Evolutionary conservation across 37 sponge, comb jelly and placozoan species (phyloP).

Genomic region (Halichondria panicea): DNA sequence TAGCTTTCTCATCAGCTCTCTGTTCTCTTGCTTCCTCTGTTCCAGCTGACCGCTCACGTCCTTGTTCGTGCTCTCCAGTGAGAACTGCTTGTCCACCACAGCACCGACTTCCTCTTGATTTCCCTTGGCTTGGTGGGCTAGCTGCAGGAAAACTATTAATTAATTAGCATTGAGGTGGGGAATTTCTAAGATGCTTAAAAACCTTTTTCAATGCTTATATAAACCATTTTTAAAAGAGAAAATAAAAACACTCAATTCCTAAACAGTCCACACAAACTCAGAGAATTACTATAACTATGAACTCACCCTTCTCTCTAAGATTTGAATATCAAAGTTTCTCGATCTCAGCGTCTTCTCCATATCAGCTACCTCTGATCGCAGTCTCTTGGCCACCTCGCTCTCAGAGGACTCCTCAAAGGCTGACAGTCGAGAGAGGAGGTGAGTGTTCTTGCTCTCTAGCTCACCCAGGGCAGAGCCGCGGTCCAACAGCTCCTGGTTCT

Average conservation of each 20-base stretch:
- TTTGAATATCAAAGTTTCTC: slow-evolving; percentile 16
- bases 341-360: slow-evolving; percentile 9
- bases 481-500: not conserved
- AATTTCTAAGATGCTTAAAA: not conserved
- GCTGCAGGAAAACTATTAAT: not conserved
- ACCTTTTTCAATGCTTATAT: not conserved
- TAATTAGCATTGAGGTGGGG: too few relatives aligned
- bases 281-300: not conserved
- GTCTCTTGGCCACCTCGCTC: not conserved
- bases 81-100: not conserved
- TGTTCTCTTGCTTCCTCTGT: not conserved
- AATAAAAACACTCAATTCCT: not conserved
- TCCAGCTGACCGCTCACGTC: slow-evolving; percentile 12
- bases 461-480: not conserved
- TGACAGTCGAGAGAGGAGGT: not conserved
- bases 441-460: not conserved
- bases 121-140: not conserved
- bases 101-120: not conserved
- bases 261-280: not conserved
- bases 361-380: slow-evolving; percentile 17
- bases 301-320: slow-evolving; percentile 32
- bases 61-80: not conserved
- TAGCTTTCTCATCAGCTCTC: not conserved
- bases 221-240: not conserved
- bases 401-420: not conserved